Percentiles rank a stretch among this genome's conserved stretches.
These are phyloP conservation scores for Antheraea pernyi DNA, from an alignment of 1,140 invertebrate genomes.

Conservation along the genomic window DNA sequence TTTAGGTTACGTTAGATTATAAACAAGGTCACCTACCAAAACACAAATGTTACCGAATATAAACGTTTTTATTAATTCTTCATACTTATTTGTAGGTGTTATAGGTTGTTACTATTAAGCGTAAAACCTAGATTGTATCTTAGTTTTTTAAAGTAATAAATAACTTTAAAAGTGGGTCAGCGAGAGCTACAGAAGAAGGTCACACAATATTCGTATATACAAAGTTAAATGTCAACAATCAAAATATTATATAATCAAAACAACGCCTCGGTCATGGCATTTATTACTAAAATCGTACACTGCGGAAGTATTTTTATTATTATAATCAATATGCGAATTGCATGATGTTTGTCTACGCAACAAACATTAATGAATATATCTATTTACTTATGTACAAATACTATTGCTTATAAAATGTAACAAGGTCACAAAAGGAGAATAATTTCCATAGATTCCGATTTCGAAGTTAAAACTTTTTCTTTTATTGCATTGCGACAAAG, in stretches of 20 bases:
- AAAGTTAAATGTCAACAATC: slow-evolving; percentile 11
- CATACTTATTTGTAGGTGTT: background rate
- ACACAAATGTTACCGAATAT: background rate
- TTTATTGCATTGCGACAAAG: no score
- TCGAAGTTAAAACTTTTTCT: no score
- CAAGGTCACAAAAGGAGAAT: no score
- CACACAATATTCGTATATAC: slow-evolving; percentile 14
- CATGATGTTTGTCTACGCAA: background rate
- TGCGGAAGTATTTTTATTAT: background rate
- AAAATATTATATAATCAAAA: slow-evolving; percentile 23
- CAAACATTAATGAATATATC: no score
- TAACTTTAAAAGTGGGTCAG: slow-evolving; percentile 20
- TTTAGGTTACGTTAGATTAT: background rate
- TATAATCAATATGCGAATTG: background rate
- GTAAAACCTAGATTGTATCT: background rate
- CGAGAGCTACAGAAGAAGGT: slow-evolving; percentile 24
- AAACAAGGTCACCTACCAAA: background rate
- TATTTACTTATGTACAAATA: no score
- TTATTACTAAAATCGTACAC: background rate
- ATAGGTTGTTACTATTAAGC: background rate
- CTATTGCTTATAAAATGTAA: no score
- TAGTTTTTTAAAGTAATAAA: background rate
- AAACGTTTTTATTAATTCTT: background rate
- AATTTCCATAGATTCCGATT: no score
- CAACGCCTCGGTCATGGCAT: slow-evolving; percentile 8